Base-by-base conservation (phyloP, 2,797 vertebrate species). In the Eulemur mongoz region DNA sequence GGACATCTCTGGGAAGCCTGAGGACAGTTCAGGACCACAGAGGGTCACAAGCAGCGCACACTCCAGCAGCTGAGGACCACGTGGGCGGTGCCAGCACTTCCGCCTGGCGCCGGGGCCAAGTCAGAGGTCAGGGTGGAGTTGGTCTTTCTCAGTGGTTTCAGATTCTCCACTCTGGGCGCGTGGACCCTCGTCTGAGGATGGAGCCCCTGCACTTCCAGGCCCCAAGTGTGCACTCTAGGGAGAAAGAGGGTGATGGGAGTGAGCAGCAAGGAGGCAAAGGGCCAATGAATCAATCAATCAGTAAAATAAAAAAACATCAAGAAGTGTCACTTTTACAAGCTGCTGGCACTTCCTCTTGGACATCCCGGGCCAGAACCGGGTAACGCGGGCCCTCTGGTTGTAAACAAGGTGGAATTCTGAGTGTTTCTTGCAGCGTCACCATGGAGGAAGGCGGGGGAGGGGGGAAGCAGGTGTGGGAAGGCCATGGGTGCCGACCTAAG, bases 121-220 rank as follows among this genome's bases (percentile, higher is more conserved):
- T 18, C 52, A 6, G 0, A 18, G 52, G 18, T 7, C 52, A 0
- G 20, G 22, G 54, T 23, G 54, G 54, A 22, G 54, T 54, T 18
- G 6, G 20, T 22, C 7, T 8, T 54, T 54, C 7, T 7, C 0
- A 0, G 7, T 35, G 48, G 32, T 50, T 52, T 27, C 38, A 3
- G 9, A 6, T 22, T 70, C 15, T 13, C 9, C 6, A 35, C 38
- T 35, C 30, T 76, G 2, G 22, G 63, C 9, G 38, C 20, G 17
- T 7, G 20, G 27, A 63, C 12, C 2, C 30, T 9, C 2, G 30
- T 10, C 25, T 70, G 18, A 38, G 10, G 50, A 52, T 20, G 4
- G 9, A 81, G 35, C 18, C 54, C 50, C 8, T 32, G 10, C 15
- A 30, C 54, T 32, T 48, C 0, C 0, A 61, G 35, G 15, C 35